Conservation (phyloP, 2,888 invertebrate species). For the Nezara viridula region DNA sequence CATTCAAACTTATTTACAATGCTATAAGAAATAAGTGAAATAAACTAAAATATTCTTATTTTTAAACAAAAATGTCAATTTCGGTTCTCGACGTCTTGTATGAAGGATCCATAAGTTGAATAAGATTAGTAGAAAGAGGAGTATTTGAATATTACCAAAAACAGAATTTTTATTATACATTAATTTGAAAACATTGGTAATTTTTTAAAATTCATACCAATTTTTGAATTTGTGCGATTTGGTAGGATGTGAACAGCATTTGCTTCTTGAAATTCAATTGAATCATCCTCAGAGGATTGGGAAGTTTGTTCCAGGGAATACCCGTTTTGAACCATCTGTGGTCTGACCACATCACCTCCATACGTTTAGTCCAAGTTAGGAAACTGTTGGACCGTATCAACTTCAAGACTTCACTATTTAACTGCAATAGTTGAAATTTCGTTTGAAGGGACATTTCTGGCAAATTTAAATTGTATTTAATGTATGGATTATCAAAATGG, state of each 20-base stretch:
- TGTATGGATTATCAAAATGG: no score
- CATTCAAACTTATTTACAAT: no score
- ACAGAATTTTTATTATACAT: no score
- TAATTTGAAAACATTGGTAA: neutral
- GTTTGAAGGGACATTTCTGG: neutral
- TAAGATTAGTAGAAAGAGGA: no score
- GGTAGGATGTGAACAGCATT: neutral
- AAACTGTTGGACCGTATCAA: neutral
- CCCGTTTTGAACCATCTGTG: slow-evolving; percentile 6
- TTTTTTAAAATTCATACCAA: neutral
- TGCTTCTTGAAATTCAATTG: neutral
- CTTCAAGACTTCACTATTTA: neutral
- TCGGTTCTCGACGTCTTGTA: no score
- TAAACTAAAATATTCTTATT: no score
- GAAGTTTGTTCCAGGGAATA: neutral
- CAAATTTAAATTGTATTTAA: neutral
- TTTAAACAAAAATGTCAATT: no score
- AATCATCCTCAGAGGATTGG: neutral
- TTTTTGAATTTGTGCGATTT: neutral
- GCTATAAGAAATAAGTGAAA: no score
- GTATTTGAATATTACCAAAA: no score
- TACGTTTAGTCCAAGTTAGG: neutral
- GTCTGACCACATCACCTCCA: neutral
- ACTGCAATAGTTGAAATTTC: neutral
- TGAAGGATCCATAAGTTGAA: no score